Evolutionary conservation across 2,888 invertebrate species (phyloP).

Genomic region (Agriopis aurantiaria): DNA sequence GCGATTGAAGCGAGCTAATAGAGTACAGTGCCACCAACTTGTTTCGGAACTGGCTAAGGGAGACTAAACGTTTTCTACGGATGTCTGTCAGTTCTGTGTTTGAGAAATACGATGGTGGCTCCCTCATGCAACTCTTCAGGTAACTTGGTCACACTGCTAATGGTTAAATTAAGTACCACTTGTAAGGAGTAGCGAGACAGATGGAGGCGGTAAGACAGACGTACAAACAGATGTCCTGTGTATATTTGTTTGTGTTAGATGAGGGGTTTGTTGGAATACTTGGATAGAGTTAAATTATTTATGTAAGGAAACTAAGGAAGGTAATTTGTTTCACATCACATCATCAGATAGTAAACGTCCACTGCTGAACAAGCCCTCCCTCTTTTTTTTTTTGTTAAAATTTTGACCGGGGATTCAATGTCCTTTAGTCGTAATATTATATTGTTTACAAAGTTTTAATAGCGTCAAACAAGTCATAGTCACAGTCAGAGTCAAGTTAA

Average conservation of each 20-base stretch:
- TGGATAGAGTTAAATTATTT: background rate
- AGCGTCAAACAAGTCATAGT: no score
- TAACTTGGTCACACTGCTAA: background rate
- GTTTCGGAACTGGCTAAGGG: background rate
- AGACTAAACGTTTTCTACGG: background rate
- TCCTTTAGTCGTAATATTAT: no score
- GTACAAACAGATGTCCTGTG: background rate
- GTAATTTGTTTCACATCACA: no score
- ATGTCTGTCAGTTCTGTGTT: background rate
- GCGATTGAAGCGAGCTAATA: conserved; percentile 5
- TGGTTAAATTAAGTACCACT: conserved; percentile 2
- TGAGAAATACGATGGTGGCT: background rate
- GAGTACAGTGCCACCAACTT: background rate
- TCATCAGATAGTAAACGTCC: no score
- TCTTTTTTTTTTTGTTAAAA: no score
- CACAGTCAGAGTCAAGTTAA: no score
- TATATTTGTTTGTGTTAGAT: background rate
- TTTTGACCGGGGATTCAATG: no score
- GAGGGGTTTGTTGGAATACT: background rate
- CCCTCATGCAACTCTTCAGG: background rate
- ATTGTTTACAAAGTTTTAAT: no score
- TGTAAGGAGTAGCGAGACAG: background rate
- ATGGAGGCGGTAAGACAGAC: background rate
- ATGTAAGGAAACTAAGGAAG: no score
- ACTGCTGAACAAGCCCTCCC: no score